Base-by-base conservation (phyloP, 2,888 invertebrate genomes). In the Athripsodes cinereus region DNA sequence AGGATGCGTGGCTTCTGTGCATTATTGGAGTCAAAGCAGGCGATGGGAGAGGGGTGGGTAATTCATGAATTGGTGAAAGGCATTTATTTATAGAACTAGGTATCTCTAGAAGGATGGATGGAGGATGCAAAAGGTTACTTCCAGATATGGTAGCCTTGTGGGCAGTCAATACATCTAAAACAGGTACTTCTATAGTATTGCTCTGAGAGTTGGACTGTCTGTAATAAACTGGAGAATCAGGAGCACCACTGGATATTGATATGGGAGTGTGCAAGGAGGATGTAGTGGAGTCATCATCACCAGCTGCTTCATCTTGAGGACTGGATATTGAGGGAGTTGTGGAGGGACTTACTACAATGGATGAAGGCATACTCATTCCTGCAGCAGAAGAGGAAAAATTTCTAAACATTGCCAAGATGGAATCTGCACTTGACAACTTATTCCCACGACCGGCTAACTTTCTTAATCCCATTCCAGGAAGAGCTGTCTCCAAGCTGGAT, bases 401-500 rank as follows among this genome's bases (percentile, higher is more conserved):
- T 56, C 86, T 77, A 69, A 90, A 88, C 86, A 90, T 88, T 10
- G 88, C 87, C 61, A 89, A 72, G 64, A 90, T 86, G 1, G 89
- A 89, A 71, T 90, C 90, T 10, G 90, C 89, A 68, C 87, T 88
- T 22, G 88, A 83, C 52, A 87, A 86, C 71, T 87, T 88, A 64
- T 83, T 80, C 50, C 79, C 74, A 66, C 78, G 74, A 67, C 67
- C 73, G 69, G 64, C 54, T 56, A 75, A 82, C 66, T 80, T 81
- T 67, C 81, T 82, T 61, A 84, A 72, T 63, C 83, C 80, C 34
- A 79, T 74, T 67, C 82, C 78, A 57, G 84, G 82, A 63, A 83
- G 74, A 56, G 83, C 85, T 64, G 86, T 73, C 68, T 87, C 88
- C 35, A 86, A 81, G 71, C 87, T 87, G 19, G 88, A 87, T 76